phyloP scores from a whole-genome alignment of 53 echinoderm and acorn worm species.

The Mesocentrotus franciscanus region DNA sequence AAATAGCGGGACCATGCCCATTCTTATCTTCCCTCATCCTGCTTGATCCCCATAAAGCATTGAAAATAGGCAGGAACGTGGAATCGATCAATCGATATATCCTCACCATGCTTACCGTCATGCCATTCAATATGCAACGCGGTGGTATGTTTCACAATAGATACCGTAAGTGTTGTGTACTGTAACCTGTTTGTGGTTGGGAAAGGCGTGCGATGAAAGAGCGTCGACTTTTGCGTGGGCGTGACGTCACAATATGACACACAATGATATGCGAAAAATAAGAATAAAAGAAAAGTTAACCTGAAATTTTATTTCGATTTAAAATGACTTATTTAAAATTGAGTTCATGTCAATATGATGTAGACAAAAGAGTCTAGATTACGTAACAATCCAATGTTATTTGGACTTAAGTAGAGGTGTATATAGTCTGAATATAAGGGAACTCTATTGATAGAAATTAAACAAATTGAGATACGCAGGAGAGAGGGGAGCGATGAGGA shows the following conservation, averaged over 20 bases:
- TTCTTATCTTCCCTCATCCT: neutral
- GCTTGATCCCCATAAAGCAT: neutral
- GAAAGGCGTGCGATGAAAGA: neutral
- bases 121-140: neutral
- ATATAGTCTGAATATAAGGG: too few species aligned
- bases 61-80: neutral
- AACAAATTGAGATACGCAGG: too few species aligned
- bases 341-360: too few species aligned
- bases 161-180: neutral
- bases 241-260: neutral
- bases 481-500: neutral
- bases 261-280: neutral
- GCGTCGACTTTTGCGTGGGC: neutral
- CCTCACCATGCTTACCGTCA: neutral
- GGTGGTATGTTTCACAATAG: neutral
- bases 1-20: neutral
- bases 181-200: neutral
- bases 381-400: too few species aligned
- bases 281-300: neutral
- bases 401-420: too few species aligned
- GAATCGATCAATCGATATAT: neutral
- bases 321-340: too few species aligned
- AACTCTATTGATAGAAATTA: too few species aligned
- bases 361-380: too few species aligned
- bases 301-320: too few species aligned